Conservation (phyloP, 37 sponge, comb jelly and placozoan genomes). For the Aplysina aerophoba region DNA sequence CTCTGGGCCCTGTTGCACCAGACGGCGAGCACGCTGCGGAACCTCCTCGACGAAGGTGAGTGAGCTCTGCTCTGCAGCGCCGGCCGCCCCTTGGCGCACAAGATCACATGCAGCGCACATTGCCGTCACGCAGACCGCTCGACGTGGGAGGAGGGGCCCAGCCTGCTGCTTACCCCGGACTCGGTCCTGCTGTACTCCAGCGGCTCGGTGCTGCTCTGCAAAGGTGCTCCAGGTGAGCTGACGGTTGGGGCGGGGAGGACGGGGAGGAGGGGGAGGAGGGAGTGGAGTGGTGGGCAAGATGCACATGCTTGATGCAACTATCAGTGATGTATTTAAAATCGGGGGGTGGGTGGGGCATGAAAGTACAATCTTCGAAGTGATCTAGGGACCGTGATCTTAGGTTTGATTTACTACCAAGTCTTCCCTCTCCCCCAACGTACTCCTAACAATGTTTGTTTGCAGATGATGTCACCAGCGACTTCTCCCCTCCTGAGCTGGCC, state of each 20-base stretch:
- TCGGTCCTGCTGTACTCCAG: constrained; percentile 49
- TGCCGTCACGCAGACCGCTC: not conserved
- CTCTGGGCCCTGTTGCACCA: constrained; percentile 28
- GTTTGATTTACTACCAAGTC: too few species aligned
- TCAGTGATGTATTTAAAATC: too few species aligned
- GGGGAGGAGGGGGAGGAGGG: not conserved
- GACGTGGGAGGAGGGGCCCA: constrained; percentile 29
- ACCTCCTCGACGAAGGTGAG: constrained; percentile 4
- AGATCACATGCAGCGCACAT: too few species aligned
- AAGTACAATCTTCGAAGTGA: too few species aligned
- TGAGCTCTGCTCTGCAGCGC: too few species aligned
- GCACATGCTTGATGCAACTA: too few species aligned
- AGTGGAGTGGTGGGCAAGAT: too few species aligned
- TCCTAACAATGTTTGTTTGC: not conserved
- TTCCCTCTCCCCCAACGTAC: too few species aligned
- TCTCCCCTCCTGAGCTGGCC: constrained; percentile 19
- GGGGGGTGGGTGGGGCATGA: too few species aligned
- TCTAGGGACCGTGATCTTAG: too few species aligned
- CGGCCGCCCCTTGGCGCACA: too few species aligned
- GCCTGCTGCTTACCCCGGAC: constrained; percentile 70
- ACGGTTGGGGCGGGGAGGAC: constrained; percentile 21
- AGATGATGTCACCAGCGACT: constrained; percentile 8
- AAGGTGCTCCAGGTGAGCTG: constrained; percentile 30
- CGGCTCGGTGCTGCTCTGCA: constrained; percentile 53
- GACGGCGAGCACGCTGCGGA: not conserved